These are phyloP conservation scores for Emmelina monodactyla DNA, from an alignment of 2,888 invertebrate species.

Conservation along the genomic window DNA sequence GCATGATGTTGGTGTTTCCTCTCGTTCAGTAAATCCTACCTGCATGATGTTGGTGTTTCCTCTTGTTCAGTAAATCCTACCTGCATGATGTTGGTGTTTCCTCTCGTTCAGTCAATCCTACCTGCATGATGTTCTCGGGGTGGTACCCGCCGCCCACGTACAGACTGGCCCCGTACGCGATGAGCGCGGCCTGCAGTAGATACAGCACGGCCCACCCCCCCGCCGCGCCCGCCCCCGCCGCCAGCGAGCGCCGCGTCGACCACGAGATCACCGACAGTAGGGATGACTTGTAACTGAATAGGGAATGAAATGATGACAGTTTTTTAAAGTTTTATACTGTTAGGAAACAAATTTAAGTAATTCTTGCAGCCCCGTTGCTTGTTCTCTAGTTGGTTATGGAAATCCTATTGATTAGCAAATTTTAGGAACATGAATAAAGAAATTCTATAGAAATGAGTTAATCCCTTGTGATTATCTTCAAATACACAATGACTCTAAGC, in stretches of 20 bases:
- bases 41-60: no score
- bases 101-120: no score
- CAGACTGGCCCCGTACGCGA: constrained; percentile 79
- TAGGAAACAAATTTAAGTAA: constrained; percentile 71
- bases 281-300: constrained; percentile 47
- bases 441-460: no score
- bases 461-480: no score
- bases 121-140: constrained; percentile 74
- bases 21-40: no score
- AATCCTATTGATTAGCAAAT: no score
- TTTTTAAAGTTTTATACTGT: constrained; percentile 46
- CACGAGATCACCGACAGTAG: constrained; percentile 62
- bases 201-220: constrained; percentile 79
- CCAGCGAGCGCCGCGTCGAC: constrained; percentile 68
- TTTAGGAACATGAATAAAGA: no score
- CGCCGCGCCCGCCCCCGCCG: constrained; percentile 73
- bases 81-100: no score
- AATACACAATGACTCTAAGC: no score
- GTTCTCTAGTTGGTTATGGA: no score
- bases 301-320: not conserved
- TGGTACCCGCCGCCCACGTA: constrained; percentile 73
- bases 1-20: no score
- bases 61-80: no score
- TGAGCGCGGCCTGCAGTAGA: constrained; percentile 74
- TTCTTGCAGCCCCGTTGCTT: constrained; percentile 30